Conservation (phyloP, 2,888 invertebrate species). For the Sarcophaga caerulescens region DNA sequence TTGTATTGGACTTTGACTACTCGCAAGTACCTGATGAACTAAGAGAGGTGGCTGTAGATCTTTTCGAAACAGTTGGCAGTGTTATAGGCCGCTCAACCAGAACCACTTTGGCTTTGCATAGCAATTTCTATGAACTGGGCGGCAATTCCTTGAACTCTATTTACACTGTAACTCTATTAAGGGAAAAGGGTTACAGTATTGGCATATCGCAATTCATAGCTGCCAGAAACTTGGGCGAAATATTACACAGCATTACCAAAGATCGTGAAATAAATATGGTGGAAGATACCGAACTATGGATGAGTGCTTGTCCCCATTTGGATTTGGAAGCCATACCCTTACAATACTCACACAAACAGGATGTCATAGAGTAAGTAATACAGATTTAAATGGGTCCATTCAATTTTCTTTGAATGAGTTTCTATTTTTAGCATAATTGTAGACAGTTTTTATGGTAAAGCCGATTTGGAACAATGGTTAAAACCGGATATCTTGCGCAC, state of each 20-base stretch:
- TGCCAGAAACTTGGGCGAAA: slow-evolving; percentile 86
- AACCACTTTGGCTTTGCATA: slow-evolving; percentile 84
- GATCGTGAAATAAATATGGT: slow-evolving; percentile 75
- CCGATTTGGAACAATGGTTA: slow-evolving; percentile 91
- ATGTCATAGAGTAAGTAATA: slow-evolving; percentile 87
- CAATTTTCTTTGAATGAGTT: background rate
- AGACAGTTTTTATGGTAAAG: slow-evolving; percentile 92
- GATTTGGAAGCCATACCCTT: slow-evolving; percentile 77
- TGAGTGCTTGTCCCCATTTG: slow-evolving; percentile 76
- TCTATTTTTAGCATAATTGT: slow-evolving; percentile 86
- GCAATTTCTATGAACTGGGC: slow-evolving; percentile 92
- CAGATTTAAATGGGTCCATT: background rate
- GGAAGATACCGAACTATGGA: slow-evolving; percentile 74
- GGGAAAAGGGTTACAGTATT: slow-evolving; percentile 89
- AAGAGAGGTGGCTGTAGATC: slow-evolving; percentile 84
- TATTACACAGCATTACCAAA: slow-evolving; percentile 84
- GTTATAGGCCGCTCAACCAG: slow-evolving; percentile 87
- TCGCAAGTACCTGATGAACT: slow-evolving; percentile 84
- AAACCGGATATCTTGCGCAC: slow-evolving; percentile 85
- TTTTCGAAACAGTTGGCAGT: slow-evolving; percentile 89
- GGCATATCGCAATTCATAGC: slow-evolving; percentile 92
- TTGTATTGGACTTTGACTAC: slow-evolving; percentile 86
- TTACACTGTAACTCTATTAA: slow-evolving; percentile 88
- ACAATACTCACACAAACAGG: slow-evolving; percentile 83
- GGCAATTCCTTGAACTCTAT: slow-evolving; percentile 94